Evolutionary conservation across 2,113 vertebrate species (phyloP).

Genomic region (Oryzias melastigma): DNA sequence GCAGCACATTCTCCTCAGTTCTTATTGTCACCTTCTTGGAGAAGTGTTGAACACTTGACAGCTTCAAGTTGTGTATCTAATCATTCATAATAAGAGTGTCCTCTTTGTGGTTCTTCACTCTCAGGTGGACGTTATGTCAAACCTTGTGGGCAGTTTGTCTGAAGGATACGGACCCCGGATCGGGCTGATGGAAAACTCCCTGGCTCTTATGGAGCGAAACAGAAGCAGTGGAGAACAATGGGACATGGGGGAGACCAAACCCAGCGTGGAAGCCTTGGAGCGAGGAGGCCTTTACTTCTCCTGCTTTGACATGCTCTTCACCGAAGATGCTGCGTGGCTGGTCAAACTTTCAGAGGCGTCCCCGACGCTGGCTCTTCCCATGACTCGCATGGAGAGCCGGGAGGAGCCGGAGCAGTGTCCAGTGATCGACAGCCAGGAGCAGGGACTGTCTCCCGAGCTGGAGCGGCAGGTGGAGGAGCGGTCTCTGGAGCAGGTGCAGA

Average conservation of each 20-base stretch:
- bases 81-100: not conserved
- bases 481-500: conserved; percentile 95
- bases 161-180: conserved; percentile 60
- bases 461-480: conserved; percentile 88
- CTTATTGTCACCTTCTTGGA: conserved; percentile 5
- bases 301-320: conserved; percentile 89
- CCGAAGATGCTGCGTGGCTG: conserved; percentile 80
- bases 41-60: conserved; percentile 20
- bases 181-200: conserved; percentile 68
- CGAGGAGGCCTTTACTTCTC: conserved; percentile 84
- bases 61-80: not conserved
- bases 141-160: conserved; percentile 42
- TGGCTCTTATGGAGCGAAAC: conserved; percentile 73
- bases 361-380: conserved; percentile 38
- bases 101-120: not conserved
- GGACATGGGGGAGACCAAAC: conserved; percentile 76
- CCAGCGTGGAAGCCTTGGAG: conserved; percentile 70
- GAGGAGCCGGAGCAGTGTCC: conserved; percentile 94
- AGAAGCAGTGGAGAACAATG: conserved; percentile 67
- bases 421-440: conserved; percentile 92
- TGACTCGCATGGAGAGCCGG: conserved; percentile 23
- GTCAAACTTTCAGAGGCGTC: conserved; percentile 75
- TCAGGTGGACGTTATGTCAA: conserved; percentile 60
- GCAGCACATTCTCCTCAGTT: conserved; percentile 18
- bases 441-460: conserved; percentile 79